Evolutionary conservation across 2,113 vertebrate genomes (phyloP).

Genomic region (Caretta caretta): DNA sequence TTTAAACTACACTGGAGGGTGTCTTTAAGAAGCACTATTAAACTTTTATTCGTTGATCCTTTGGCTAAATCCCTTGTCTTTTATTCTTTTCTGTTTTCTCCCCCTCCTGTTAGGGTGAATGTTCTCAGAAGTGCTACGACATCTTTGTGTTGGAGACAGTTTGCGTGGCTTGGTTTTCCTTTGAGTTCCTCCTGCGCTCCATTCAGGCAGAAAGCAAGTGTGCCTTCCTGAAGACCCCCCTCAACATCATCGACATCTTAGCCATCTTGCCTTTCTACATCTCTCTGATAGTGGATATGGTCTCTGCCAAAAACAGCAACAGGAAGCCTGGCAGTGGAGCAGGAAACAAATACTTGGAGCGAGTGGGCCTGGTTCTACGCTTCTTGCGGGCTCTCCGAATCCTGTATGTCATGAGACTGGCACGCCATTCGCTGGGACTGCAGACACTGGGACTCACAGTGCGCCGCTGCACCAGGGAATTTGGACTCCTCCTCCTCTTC

Average conservation of each 20-base stretch:
- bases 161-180: conserved; percentile 97
- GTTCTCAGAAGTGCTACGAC: conserved; percentile 90
- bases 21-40: background rate
- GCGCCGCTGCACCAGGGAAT: conserved; percentile 92
- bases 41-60: background rate
- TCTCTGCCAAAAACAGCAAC: conserved; percentile 78
- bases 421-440: conserved; percentile 92
- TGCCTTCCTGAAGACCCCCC: conserved; percentile 90
- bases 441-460: conserved; percentile 94
- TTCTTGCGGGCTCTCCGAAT: conserved; percentile 93
- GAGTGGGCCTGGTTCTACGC: conserved; percentile 91
- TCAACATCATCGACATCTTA: conserved; percentile 94
- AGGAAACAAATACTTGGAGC: conserved; percentile 93
- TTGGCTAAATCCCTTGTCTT: background rate
- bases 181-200: conserved; percentile 94
- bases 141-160: conserved; percentile 97
- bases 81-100: background rate
- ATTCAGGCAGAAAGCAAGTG: conserved; percentile 95
- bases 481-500: conserved; percentile 93
- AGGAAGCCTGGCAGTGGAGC: conserved; percentile 68
- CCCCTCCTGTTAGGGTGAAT: conserved; percentile 87
- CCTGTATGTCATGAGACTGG: conserved; percentile 95
- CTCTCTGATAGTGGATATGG: conserved; percentile 89
- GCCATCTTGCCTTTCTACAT: conserved; percentile 96
- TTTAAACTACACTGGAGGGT: rapidly evolving